Base-by-base conservation (phyloP, 2,797 vertebrate genomes). In the Pangasius sanitwongsei region DNA sequence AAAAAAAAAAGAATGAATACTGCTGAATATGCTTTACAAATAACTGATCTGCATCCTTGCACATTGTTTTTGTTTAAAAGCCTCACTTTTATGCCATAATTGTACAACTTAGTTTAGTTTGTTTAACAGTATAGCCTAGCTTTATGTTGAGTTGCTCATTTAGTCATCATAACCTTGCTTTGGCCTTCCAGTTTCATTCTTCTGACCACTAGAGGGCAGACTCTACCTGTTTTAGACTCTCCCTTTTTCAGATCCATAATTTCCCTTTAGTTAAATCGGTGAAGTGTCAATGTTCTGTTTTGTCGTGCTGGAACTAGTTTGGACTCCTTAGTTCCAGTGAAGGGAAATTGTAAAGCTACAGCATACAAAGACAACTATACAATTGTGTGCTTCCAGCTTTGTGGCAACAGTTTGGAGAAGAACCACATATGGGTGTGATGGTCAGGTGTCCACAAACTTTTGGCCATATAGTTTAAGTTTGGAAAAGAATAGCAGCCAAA, bases 201-300 rank as follows among this genome's bases (percentile, higher is more conserved):
- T 28, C 25, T 44, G 12, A 83, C 81, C 81, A 83, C 81, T 63
- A 83, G 81, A 63, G 81, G 57, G 57, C 57, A 83, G 57, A 37
- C 3, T 41, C 11, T 25, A 15, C n/a, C 50, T 18, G 72, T 28
- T 44, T 48, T 5, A 25, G 34, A 18, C 16, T 25, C 16, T 20
- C 8, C 55, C 55, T 5, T 0, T 80, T 55, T 57, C 25, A 20
- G 6, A 31, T 6, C 16, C 15, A 3, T 55, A 3, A 31, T 20
- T 53, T 20, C 28, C 6, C 18, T 57, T 80, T 34, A 20, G 7
- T 55, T 55, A 55, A 31, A 31, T 80, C 6, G 4, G 48, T 25
- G 20, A 12, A 8, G 7, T 78, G 11, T 50, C 25, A 3, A 23
- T 44, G 41, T 75, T 48, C 48, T 37, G 44, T 53, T 77, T 53